These are phyloP conservation scores for Tenthredo notha DNA, from an alignment of 2,888 invertebrate genomes.

Conservation along the genomic window DNA sequence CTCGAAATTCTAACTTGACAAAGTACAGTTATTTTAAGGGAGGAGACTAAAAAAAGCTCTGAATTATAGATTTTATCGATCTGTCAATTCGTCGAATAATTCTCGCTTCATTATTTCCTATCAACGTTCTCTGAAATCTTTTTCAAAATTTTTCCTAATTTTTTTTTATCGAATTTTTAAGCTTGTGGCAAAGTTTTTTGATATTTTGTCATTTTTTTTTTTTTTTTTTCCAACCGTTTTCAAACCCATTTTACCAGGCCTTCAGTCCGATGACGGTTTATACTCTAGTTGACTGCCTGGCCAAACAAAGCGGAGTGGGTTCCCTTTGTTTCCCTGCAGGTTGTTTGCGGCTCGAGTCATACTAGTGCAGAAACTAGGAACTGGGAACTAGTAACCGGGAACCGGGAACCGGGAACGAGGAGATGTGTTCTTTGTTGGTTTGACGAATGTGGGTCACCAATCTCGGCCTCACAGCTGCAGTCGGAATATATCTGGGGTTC, in stretches of 20 bases:
- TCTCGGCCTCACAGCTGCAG: slow-evolving; percentile 18
- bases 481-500: background rate
- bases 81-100: too few relatives aligned
- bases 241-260: background rate
- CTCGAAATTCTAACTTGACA: background rate
- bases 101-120: too few relatives aligned
- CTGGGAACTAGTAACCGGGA: slow-evolving; percentile 16
- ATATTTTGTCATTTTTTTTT: background rate
- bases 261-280: slow-evolving; percentile 13
- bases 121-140: background rate
- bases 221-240: background rate
- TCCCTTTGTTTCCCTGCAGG: slow-evolving; percentile 34
- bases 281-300: slow-evolving; percentile 6
- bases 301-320: slow-evolving; percentile 14
- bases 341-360: slow-evolving; percentile 28
- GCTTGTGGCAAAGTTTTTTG: background rate
- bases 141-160: background rate
- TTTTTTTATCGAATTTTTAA: background rate
- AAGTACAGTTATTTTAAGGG: background rate
- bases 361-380: slow-evolving; percentile 14
- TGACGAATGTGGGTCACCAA: slow-evolving; percentile 29
- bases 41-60: background rate
- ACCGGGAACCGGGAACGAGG: slow-evolving; percentile 21
- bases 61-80: background rate
- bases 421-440: slow-evolving; percentile 41